phyloP scores from a whole-genome alignment of 2,113 vertebrate genomes.

The Pao palembangensis region DNA sequence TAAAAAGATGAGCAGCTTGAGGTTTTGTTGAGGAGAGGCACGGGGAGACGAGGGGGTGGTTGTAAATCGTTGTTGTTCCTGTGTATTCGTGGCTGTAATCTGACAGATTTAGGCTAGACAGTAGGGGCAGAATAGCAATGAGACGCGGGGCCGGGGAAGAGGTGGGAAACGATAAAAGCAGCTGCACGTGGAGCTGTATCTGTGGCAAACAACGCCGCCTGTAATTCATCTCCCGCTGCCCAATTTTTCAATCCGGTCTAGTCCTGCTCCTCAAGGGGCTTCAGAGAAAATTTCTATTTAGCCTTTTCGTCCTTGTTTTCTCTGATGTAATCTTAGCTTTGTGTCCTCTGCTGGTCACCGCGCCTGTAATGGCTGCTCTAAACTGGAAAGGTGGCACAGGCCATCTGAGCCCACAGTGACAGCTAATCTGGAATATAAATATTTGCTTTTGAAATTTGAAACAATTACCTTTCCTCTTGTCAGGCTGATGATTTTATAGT shows the following conservation, averaged over 20 bases:
- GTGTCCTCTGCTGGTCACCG: conserved; percentile 6
- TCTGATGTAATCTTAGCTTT: conserved; percentile 46
- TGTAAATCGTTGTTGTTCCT: conserved; percentile 43
- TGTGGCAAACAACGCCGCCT: conserved; percentile 31
- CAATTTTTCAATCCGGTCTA: conserved; percentile 49
- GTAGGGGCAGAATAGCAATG: conserved; percentile 50
- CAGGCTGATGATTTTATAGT: conserved; percentile 30
- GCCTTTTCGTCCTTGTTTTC: conserved; percentile 42
- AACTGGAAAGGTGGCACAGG: conserved; percentile 58
- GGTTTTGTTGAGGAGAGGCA: conserved; percentile 16
- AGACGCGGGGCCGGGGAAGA: conserved; percentile 35
- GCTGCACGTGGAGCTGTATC: conserved; percentile 42
- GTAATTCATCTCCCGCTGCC: conserved; percentile 50
- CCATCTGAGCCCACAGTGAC: conserved; percentile 58
- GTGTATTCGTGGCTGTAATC: conserved; percentile 52
- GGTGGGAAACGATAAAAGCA: conserved; percentile 42
- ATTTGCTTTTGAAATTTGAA: conserved; percentile 66
- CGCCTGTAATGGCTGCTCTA: conserved; percentile 50
- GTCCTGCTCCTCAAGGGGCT: conserved; percentile 30
- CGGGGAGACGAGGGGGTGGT: conserved; percentile 23
- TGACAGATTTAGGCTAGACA: conserved; percentile 67
- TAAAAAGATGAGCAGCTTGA: conserved; percentile 50
- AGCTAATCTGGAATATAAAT: conserved; percentile 65
- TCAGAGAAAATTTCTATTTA: conserved; percentile 50
- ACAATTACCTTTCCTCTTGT: conserved; percentile 48